phyloP scores from a whole-genome alignment of 2,888 invertebrate genomes.

The Morpho deidamia region DNA sequence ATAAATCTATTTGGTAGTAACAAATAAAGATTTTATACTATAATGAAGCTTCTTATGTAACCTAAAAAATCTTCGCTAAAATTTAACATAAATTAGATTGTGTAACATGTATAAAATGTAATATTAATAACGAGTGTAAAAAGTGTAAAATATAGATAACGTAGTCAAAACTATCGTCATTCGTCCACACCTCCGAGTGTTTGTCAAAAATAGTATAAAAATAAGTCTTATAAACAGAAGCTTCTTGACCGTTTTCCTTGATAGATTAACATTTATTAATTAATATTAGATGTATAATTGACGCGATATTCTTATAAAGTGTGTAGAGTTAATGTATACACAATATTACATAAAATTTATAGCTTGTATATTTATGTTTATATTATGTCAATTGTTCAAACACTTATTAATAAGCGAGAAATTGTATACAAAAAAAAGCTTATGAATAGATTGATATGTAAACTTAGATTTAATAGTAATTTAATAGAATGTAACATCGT shows the following conservation, averaged over 20 bases:
- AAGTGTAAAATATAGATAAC: constrained; percentile 27
- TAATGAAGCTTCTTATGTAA: constrained; percentile 23
- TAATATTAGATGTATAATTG: background rate
- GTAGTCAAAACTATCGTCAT: constrained; percentile 51
- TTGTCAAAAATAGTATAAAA: constrained; percentile 36
- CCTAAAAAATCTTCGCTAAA: constrained; percentile 28
- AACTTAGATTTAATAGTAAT: constrained; percentile 3
- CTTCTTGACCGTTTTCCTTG: background rate
- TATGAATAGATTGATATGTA: constrained; percentile 34
- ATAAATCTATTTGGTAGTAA: constrained; percentile 7
- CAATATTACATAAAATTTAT: constrained; percentile 1
- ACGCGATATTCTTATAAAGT: background rate
- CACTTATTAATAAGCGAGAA: constrained; percentile 14
- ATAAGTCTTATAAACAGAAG: constrained; percentile 5
- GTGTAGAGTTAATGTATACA: constrained; percentile 18
- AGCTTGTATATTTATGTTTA: constrained; percentile 12
- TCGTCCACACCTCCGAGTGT: constrained; percentile 60
- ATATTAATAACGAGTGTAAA: constrained; percentile 22
- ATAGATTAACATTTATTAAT: background rate
- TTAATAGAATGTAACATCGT: constrained; percentile 2
- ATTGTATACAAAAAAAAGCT: constrained; percentile 34
- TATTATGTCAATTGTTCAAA: constrained; percentile 21
- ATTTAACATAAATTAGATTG: constrained; percentile 6
- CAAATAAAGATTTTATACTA: constrained; percentile 22
- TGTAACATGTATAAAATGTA: constrained; percentile 13